Evolutionary conservation across 2,113 vertebrate genomes (phyloP).

Genomic region (Corythoichthys haematopterus): DNA sequence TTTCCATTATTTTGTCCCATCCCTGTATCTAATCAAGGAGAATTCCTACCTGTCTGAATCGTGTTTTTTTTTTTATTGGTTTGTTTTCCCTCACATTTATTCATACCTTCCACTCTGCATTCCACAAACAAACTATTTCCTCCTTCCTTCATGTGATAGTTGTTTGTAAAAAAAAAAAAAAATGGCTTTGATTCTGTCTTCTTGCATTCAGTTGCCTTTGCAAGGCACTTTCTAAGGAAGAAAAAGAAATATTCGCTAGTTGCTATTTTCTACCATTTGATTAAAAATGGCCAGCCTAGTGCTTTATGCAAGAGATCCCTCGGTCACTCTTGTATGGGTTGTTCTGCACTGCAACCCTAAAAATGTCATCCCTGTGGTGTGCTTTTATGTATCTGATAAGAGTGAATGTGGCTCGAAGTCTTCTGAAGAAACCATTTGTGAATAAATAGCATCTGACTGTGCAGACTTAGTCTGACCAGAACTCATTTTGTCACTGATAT

Average conservation of each 20-base stretch:
- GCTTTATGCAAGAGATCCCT: neutral
- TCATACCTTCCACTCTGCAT: constrained; percentile 24
- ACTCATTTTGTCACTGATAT: constrained; percentile 17
- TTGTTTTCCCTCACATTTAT: neutral
- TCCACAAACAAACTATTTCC: constrained; percentile 31
- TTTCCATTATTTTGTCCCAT: too few species aligned
- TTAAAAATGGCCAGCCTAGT: constrained; percentile 3
- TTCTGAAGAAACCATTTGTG: constrained; percentile 1
- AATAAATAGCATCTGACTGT: neutral
- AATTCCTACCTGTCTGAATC: constrained; percentile 19
- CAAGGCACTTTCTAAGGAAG: constrained; percentile 9
- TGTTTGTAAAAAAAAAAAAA: neutral
- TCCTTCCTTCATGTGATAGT: too few species aligned
- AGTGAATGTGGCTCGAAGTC: neutral
- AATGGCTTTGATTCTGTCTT: constrained; percentile 16
- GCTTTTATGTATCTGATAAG: neutral
- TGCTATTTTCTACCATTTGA: constrained; percentile 4
- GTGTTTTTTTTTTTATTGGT: constrained; percentile 12
- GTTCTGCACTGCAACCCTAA: constrained; percentile 16
- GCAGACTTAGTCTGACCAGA: constrained; percentile 10
- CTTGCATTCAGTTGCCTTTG: constrained; percentile 12
- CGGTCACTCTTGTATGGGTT: neutral
- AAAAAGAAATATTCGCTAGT: constrained; percentile 1
- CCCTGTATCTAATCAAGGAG: constrained; percentile 14
- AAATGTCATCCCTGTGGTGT: neutral